Conservation (phyloP, 2,888 invertebrate genomes). For the Xanthostigma xanthostigma region DNA sequence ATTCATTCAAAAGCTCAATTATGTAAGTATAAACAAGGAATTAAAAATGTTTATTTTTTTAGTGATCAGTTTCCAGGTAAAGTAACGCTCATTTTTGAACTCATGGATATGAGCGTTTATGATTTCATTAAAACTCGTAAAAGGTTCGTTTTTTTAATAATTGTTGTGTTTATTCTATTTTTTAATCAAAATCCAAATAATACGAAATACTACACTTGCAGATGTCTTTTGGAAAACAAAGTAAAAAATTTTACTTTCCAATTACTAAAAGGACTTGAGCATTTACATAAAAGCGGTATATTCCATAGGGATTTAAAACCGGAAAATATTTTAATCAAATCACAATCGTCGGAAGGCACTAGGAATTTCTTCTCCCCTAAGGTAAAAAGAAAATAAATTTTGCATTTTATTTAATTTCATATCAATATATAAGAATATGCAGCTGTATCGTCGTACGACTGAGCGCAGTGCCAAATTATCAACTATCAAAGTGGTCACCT, state of each 20-base stretch:
- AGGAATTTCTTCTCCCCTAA: no score
- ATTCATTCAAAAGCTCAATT: no score
- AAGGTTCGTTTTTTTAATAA: constrained; percentile 19
- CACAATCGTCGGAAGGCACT: constrained; percentile 13
- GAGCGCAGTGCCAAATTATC: no score
- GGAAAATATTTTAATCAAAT: constrained; percentile 50
- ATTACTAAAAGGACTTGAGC: constrained; percentile 41
- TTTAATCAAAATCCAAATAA: no score
- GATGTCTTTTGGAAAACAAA: neutral
- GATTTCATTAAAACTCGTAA: constrained; percentile 41
- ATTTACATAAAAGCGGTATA: constrained; percentile 42
- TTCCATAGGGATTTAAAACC: constrained; percentile 59
- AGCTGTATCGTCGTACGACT: no score
- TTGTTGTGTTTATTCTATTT: no score
- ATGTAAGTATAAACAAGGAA: constrained; percentile 8
- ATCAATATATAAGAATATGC: no score
- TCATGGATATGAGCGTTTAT: constrained; percentile 56
- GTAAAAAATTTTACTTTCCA: constrained; percentile 42
- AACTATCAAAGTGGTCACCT: no score
- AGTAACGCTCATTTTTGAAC: constrained; percentile 45
- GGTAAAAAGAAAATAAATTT: no score
- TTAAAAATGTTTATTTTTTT: constrained; percentile 8
- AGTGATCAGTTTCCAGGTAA: constrained; percentile 42
- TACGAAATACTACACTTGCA: neutral
- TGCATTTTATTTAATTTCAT: no score